Evolutionary conservation across 2,797 vertebrate species (phyloP).

Genomic region (Darevskia mixta): DNA sequence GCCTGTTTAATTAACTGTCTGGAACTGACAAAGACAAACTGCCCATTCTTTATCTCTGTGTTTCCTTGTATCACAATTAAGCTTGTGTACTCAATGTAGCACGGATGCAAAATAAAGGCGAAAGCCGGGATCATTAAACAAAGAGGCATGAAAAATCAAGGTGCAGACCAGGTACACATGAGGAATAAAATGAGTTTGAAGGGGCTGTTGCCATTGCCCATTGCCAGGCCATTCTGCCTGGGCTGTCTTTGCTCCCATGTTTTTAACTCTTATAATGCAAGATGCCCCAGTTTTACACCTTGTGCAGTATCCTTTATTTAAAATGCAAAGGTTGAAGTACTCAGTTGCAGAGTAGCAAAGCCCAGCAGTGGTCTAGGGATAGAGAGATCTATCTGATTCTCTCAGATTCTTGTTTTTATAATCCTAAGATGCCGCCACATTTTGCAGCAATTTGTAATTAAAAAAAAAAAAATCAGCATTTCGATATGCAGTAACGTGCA

Average conservation of each 20-base stretch:
- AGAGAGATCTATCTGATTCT: too few relatives aligned
- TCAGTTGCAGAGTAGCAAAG: background rate
- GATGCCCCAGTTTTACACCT: background rate
- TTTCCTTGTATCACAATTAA: slow-evolving; percentile 76
- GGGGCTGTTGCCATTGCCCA: slow-evolving; percentile 39
- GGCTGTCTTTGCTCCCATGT: background rate
- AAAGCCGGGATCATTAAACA: slow-evolving; percentile 71
- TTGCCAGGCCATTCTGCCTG: slow-evolving; percentile 59
- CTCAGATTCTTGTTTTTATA: too few relatives aligned
- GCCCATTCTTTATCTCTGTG: slow-evolving; percentile 71
- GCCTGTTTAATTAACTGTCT: slow-evolving; percentile 77
- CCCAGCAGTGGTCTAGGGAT: background rate
- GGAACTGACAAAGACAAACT: slow-evolving; percentile 72
- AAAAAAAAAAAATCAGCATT: too few relatives aligned
- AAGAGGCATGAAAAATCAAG: slow-evolving; percentile 70
- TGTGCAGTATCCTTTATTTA: background rate
- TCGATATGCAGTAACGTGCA: too few relatives aligned
- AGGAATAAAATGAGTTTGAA: slow-evolving; percentile 17
- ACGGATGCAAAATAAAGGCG: slow-evolving; percentile 66
- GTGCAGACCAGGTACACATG: slow-evolving; percentile 54
- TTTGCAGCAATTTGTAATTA: too few relatives aligned
- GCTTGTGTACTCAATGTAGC: slow-evolving; percentile 72
- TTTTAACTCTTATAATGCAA: background rate
- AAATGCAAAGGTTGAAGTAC: background rate
- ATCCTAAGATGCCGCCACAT: too few relatives aligned